Evolutionary conservation across 1,140 invertebrate species (phyloP).

Genomic region (Drosophila arawakana): DNA sequence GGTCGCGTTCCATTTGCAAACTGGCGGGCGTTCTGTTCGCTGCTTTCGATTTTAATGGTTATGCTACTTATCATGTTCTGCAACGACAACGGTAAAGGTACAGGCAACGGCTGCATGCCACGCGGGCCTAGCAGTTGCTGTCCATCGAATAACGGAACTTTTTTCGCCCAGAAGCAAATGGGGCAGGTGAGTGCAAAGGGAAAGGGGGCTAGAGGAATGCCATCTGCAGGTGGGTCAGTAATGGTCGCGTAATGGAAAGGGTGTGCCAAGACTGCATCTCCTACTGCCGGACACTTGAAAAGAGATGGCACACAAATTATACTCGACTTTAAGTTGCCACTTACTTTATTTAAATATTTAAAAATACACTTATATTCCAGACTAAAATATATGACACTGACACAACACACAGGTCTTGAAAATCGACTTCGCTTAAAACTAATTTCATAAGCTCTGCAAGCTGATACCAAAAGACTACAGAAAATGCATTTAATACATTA

Average conservation of each 20-base stretch:
- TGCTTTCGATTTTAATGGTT: conserved; percentile 80
- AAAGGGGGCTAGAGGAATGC: neutral
- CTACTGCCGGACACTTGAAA: neutral
- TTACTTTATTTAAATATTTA: too few relatives aligned
- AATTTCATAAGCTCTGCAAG: too few relatives aligned
- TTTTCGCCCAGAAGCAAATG: conserved; percentile 5
- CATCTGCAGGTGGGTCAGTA: conserved; percentile 1
- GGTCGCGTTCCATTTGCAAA: conserved; percentile 76
- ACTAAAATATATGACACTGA: too few relatives aligned
- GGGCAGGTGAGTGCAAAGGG: neutral
- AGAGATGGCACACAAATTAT: too few relatives aligned
- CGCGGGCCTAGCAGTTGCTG: neutral
- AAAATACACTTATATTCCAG: too few relatives aligned
- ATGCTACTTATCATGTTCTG: conserved; percentile 77
- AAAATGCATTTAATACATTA: too few relatives aligned
- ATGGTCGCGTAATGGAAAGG: conserved; percentile 33
- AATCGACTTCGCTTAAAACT: too few relatives aligned
- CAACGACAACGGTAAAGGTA: conserved; percentile 18
- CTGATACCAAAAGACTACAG: too few relatives aligned
- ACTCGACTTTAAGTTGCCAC: too few relatives aligned
- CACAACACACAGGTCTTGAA: too few relatives aligned
- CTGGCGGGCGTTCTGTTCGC: conserved; percentile 31
- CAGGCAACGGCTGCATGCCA: neutral
- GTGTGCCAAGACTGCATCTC: conserved; percentile 7
- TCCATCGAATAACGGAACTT: conserved; percentile 26